Evolutionary conservation across 2,797 vertebrate genomes (phyloP), one percentile per base, ranked within the genome.

Genomic region (Tapirus indicus): DNA sequence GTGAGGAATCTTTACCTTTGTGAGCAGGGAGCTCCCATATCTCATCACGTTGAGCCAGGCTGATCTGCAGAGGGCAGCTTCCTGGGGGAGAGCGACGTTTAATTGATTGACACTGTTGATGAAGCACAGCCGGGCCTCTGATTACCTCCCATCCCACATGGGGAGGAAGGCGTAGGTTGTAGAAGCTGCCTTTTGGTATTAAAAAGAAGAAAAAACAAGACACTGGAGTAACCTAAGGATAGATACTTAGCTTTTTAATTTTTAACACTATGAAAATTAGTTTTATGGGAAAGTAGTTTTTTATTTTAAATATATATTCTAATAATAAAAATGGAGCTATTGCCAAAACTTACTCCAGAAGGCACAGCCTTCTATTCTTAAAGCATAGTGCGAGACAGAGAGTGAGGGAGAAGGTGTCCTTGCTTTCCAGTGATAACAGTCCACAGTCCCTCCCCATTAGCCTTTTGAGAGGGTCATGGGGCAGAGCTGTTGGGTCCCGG

Each of bases 71-170:
- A 86, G 93, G 3, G 78, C 88, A 23, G 69, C 20, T 60, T 97
- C n/a, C 80, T 85, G 18, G 38, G 77, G 89, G 71, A 23, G 25
- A 17, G 85, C 17, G 20, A 21, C 68, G 38, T 71, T 79, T 90
- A 91, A 88, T 79, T 97, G 95, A 94, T 97, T 97, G 91, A 56
- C 32, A 11, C 82, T 96, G 58, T 25, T 82, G 94, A 91, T 75
- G n/a, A 94, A 78, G 56, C 64, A 49, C 82, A 41, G 89, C 1
- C 21, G 5, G 91, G 89, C 79, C 60, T 86, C 44, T 72, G 54
- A 74, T 56, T 32, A 0, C 82, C 66, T 90, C 54, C 66, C 62
- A 23, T 91, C 66, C 91, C 79, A 52, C 64, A 29, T 32, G 44
- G 94, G 41, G 54, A 89, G 58, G 83, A 91, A 94, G 79, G 32